A percentile compares a stretch with the other conserved stretches of the same genome.
phyloP scores from a whole-genome alignment of 2,888 invertebrate species.

The Caenorhabditis becei region DNA sequence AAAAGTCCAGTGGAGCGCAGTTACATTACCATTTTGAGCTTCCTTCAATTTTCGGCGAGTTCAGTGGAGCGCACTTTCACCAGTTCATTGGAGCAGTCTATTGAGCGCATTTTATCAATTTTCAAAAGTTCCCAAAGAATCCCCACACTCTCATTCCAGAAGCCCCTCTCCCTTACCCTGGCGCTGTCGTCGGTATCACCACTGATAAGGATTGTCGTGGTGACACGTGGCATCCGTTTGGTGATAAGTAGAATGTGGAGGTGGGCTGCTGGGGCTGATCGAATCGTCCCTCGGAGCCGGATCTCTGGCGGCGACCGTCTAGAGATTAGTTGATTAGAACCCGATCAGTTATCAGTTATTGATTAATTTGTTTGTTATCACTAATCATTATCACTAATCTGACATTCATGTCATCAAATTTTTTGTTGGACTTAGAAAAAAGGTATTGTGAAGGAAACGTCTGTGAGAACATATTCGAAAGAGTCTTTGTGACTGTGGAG shows the following conservation, averaged over 20 bases:
- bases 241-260: slow-evolving; percentile 46
- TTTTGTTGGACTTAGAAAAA: no score
- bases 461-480: no score
- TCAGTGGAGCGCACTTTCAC: no score
- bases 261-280: slow-evolving; percentile 25
- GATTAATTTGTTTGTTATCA: no score
- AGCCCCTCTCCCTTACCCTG: slow-evolving; percentile 47
- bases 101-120: no score
- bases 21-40: background rate
- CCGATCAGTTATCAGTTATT: no score
- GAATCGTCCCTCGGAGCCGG: slow-evolving; percentile 55
- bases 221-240: slow-evolving; percentile 29
- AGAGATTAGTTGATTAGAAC: slow-evolving; percentile 1
- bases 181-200: slow-evolving; percentile 43
- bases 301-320: slow-evolving; percentile 50
- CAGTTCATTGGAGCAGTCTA: no score
- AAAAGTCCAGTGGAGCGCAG: background rate
- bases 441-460: no score
- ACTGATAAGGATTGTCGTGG: slow-evolving; percentile 52
- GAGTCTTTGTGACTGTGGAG: no score
- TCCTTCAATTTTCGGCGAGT: no score
- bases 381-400: no score
- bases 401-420: background rate
- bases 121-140: background rate
- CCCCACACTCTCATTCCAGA: background rate